These are phyloP conservation scores for Struthio camelus DNA, from an alignment of 2,113 vertebrate species.

Conservation along the genomic window DNA sequence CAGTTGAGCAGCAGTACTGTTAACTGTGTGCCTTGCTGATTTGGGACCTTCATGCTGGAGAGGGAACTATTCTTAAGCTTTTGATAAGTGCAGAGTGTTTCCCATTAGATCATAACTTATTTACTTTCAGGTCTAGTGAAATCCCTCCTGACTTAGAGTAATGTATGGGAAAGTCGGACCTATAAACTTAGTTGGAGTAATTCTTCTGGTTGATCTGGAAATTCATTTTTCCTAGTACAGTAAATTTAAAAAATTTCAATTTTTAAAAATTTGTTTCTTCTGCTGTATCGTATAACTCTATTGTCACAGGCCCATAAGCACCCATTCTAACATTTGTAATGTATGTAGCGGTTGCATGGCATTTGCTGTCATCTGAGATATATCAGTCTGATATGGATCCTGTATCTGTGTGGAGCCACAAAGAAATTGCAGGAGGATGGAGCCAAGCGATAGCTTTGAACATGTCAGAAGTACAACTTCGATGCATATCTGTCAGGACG, in stretches of 20 bases:
- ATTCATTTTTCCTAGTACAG: conserved; percentile 32
- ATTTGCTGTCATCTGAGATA: background rate
- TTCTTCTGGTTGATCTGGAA: conserved; percentile 65
- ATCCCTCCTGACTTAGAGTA: conserved; percentile 44
- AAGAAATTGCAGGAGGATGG: background rate
- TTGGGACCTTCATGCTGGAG: background rate
- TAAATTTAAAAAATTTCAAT: conserved; percentile 43
- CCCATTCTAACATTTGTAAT: background rate
- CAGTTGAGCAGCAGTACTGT: background rate
- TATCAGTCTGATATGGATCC: background rate
- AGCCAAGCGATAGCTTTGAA: background rate
- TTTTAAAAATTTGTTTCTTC: background rate
- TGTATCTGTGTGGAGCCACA: background rate
- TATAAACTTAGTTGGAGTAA: conserved; percentile 53
- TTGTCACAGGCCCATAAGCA: background rate
- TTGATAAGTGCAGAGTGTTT: conserved; percentile 35
- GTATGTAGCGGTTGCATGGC: background rate
- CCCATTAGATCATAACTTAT: conserved; percentile 45
- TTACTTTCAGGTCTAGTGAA: background rate
- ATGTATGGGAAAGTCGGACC: conserved; percentile 52
- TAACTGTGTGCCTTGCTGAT: background rate
- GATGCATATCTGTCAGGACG: background rate
- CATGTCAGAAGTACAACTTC: background rate
- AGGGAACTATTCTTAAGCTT: background rate
- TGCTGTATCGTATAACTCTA: background rate